Base-by-base conservation (phyloP, 2,888 invertebrate species). In the Caenorhabditis macrosperma region DNA sequence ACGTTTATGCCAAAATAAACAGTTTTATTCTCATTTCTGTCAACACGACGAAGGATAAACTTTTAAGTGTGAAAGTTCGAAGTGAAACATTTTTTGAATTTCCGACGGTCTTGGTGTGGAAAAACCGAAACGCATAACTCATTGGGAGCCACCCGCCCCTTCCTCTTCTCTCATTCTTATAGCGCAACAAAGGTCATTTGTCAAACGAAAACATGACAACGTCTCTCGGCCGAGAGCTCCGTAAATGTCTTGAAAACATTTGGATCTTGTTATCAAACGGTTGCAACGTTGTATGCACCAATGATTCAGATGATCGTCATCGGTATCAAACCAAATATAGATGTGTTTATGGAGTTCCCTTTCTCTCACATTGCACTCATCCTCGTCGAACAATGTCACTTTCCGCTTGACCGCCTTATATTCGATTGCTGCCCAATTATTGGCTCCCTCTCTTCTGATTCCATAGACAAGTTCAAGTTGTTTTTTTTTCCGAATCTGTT, bases 1-100 rank as follows among this genome's bases (percentile, higher is more conserved):
- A 64, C 64, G 74, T 74, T 74, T 74, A 74, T 74, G 64, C 64
- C 74, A 74, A 74, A 74, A 74, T 74, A 74, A 74, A 74, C 64
- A 74, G 74, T 74, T 74, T 74, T 59, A 64, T 64, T 64, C 74
- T 60, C 41, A 71, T 52, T 64, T 63, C 57, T 55, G 63, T 63
- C 72, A 63, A 72, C 72, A 63, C 35, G 54, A 20, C 41, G 46
- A 35, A 35, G 63, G 64, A 41, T 50, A 44, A 48, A 35, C 59
- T 59, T 44, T 28, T 41, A 26, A 6, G 26, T 59, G 26, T 57
- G 54, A 54, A 54, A 54, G 33, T 33, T 54, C 52, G 28, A 3
- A 28, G 52, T 52, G n/a, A n/a, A 9, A 10, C 15, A 17, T 46
- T 46, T 17, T 46, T 22, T 20, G 20, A 17, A 17, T 9, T 17